Conservation (phyloP, 2,797 vertebrate genomes). For the Xerus rutilus region DNA sequence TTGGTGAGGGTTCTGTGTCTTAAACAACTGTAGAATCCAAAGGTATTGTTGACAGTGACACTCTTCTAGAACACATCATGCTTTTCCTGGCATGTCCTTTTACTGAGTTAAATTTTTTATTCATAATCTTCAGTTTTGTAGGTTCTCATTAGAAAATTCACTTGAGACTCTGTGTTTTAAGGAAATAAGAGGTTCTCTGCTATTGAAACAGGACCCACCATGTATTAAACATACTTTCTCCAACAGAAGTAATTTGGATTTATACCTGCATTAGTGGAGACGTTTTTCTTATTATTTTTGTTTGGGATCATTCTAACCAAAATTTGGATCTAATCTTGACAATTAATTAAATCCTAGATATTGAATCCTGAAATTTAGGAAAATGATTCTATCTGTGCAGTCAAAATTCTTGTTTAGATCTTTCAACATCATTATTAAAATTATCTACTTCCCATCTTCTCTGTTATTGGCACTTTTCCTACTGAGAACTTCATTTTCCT, state of each 20-base stretch:
- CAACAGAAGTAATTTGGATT: neutral
- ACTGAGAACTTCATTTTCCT: slow-evolving; percentile 56
- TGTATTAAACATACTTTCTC: neutral
- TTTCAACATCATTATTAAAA: slow-evolving; percentile 53
- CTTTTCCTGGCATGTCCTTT: neutral
- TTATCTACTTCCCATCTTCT: neutral
- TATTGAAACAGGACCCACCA: neutral
- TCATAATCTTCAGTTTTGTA: neutral
- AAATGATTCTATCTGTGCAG: slow-evolving; percentile 27
- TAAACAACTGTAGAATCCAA: neutral
- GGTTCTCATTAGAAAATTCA: neutral
- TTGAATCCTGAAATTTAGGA: neutral
- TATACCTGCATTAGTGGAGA: neutral
- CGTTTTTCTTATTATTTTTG: slow-evolving; percentile 9
- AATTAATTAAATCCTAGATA: slow-evolving; percentile 26
- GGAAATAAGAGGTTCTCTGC: neutral
- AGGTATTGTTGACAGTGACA: neutral
- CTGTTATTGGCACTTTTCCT: slow-evolving; percentile 30
- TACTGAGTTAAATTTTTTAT: slow-evolving; percentile 16
- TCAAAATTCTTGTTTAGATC: slow-evolving; percentile 53
- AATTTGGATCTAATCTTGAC: slow-evolving; percentile 47
- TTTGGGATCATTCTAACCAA: slow-evolving; percentile 12
- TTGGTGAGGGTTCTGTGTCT: neutral
- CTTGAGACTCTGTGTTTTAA: neutral
- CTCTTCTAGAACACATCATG: neutral